Evolutionary conservation across 2,797 vertebrate species (phyloP).

Genomic region (Sparidentex hasta): DNA sequence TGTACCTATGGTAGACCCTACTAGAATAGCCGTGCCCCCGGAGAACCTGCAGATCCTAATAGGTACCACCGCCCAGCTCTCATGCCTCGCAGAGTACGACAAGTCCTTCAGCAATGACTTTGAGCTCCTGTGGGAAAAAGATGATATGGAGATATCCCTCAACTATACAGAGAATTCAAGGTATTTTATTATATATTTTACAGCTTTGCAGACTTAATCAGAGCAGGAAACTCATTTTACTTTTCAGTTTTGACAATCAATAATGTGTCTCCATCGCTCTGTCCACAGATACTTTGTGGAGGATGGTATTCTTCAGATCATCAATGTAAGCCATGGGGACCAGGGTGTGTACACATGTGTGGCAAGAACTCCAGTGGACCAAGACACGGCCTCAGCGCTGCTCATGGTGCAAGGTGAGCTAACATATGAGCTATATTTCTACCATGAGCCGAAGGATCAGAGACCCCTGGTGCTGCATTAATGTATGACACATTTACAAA

Average conservation of each 20-base stretch:
- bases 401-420: constrained; percentile 92
- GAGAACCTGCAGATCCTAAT: constrained; percentile 87
- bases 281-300: constrained; percentile 88
- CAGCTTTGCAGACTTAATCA: constrained; percentile 28
- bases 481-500: constrained; percentile 24
- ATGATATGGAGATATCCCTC: constrained; percentile 83
- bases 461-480: constrained; percentile 21
- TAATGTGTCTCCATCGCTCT: constrained; percentile 41
- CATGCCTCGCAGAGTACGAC: constrained; percentile 91
- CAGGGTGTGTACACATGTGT: constrained; percentile 91
- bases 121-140: constrained; percentile 92
- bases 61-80: constrained; percentile 87
- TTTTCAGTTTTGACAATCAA: constrained; percentile 44
- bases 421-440: constrained; percentile 1
- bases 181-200: constrained; percentile 72
- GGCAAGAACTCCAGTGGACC: constrained; percentile 90
- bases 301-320: constrained; percentile 89
- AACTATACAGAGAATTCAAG: constrained; percentile 89
- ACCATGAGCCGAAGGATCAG: constrained; percentile 17
- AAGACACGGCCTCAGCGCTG: constrained; percentile 71
- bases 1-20: constrained; percentile 88
- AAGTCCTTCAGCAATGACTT: constrained; percentile 89
- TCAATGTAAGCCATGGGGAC: constrained; percentile 89
- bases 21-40: constrained; percentile 87
- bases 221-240: constrained; percentile 34